phyloP scores from a whole-genome alignment of 2,888 invertebrate genomes.

The Caenorhabditis wallacei region DNA sequence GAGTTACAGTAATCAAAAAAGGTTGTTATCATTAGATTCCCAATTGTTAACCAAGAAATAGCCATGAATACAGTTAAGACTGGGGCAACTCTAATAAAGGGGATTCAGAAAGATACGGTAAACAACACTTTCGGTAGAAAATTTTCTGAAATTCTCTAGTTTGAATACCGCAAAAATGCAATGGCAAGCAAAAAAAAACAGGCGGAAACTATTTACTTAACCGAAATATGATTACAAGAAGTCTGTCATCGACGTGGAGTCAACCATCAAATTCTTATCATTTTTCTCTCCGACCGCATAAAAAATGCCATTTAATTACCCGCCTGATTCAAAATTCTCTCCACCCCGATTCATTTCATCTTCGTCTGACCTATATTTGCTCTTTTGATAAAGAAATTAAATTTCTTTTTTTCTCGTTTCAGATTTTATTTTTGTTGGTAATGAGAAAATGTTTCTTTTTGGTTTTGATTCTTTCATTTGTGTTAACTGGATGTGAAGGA shows the following conservation, averaged over 20 bases:
- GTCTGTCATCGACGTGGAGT: conserved; percentile 10
- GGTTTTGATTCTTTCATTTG: neutral
- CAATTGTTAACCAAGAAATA: no score
- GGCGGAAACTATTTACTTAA: neutral
- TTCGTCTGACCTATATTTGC: conserved; percentile 25
- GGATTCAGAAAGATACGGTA: no score
- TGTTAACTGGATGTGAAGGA: conserved; percentile 27
- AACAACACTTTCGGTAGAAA: no score
- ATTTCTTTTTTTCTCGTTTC: neutral
- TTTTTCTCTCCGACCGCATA: conserved; percentile 25
- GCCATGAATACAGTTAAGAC: no score
- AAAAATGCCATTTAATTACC: conserved; percentile 35
- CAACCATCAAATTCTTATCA: conserved; percentile 37
- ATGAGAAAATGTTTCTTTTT: conserved; percentile 25
- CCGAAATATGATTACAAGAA: conserved; percentile 25
- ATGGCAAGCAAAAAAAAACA: neutral
- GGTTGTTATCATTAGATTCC: no score
- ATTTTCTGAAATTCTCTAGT: no score
- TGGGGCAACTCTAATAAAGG: no score
- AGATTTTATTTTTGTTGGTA: neutral
- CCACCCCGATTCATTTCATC: conserved; percentile 11
- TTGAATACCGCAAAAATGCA: neutral
- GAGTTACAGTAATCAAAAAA: no score
- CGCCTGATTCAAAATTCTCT: conserved; percentile 29
- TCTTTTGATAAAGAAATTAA: conserved; percentile 24